Evolutionary conservation across 1,140 invertebrate genomes (phyloP).

Genomic region (Diabrotica virgifera): DNA sequence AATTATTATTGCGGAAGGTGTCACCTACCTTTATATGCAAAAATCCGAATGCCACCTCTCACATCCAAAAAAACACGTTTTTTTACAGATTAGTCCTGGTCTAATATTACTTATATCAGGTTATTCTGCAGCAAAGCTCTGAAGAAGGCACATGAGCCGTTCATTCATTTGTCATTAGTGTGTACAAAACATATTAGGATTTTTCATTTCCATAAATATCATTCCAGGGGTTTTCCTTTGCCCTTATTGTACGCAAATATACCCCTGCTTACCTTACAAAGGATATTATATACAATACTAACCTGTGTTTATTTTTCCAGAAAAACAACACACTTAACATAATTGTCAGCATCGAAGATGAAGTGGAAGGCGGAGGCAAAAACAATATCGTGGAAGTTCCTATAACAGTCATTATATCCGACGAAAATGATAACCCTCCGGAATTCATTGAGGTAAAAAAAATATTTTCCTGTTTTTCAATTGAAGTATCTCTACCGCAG

Average conservation of each 20-base stretch:
- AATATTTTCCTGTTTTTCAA: neutral
- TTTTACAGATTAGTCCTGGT: too few relatives aligned
- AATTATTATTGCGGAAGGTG: too few relatives aligned
- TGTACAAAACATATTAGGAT: too few relatives aligned
- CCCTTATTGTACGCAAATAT: too few relatives aligned
- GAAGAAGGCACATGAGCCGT: too few relatives aligned
- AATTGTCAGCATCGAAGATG: conserved; percentile 73
- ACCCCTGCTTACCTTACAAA: neutral
- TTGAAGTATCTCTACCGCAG: neutral
- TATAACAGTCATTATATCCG: conserved; percentile 78
- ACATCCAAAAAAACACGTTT: too few relatives aligned
- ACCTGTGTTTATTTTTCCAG: conserved; percentile 52
- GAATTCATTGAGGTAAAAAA: conserved; percentile 53
- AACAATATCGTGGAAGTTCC: conserved; percentile 76
- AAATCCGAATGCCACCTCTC: too few relatives aligned
- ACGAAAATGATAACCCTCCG: conserved; percentile 87
- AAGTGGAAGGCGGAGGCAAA: conserved; percentile 59
- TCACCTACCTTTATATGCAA: too few relatives aligned
- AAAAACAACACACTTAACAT: conserved; percentile 72
- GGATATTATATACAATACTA: neutral
- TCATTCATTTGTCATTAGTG: too few relatives aligned
- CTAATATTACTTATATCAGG: too few relatives aligned
- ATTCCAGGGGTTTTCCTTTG: neutral
- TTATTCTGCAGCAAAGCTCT: too few relatives aligned
- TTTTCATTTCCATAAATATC: neutral